These are phyloP conservation scores for Agonum fuliginosum DNA, from an alignment of 2,888 invertebrate genomes.

Conservation along the genomic window DNA sequence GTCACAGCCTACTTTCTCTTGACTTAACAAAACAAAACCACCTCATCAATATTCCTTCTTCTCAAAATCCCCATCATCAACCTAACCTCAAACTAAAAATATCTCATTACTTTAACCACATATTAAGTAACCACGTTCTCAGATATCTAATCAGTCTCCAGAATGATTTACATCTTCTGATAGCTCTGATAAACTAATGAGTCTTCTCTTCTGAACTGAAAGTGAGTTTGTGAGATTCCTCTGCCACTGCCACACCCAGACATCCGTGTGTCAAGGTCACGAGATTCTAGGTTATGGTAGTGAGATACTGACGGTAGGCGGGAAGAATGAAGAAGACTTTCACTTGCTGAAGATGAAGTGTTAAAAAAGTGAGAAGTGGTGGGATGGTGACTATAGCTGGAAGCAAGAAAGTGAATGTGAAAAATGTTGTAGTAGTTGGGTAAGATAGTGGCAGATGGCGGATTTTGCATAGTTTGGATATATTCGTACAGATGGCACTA, in stretches of 20 bases:
- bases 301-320: not conserved
- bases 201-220: not conserved
- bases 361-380: not conserved
- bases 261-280: constrained; percentile 57
- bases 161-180: constrained; percentile 6
- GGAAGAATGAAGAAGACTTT: not conserved
- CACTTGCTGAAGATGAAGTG: not conserved
- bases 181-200: constrained; percentile 3
- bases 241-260: constrained; percentile 28
- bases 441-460: not conserved
- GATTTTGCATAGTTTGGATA: not conserved
- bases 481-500: not conserved
- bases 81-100: too few species aligned
- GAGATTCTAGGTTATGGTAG: constrained; percentile 44
- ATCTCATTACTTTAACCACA: too few species aligned
- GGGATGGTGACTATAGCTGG: not conserved
- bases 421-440: not conserved
- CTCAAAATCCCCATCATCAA: constrained; percentile 5
- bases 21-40: not conserved
- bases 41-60: not conserved
- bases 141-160: not conserved
- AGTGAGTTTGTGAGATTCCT: constrained; percentile 15
- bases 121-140: not conserved
- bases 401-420: constrained; percentile 13
- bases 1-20: constrained; percentile 8